phyloP scores from a whole-genome alignment of 2,888 invertebrate species.

The Philereme vetulata region DNA sequence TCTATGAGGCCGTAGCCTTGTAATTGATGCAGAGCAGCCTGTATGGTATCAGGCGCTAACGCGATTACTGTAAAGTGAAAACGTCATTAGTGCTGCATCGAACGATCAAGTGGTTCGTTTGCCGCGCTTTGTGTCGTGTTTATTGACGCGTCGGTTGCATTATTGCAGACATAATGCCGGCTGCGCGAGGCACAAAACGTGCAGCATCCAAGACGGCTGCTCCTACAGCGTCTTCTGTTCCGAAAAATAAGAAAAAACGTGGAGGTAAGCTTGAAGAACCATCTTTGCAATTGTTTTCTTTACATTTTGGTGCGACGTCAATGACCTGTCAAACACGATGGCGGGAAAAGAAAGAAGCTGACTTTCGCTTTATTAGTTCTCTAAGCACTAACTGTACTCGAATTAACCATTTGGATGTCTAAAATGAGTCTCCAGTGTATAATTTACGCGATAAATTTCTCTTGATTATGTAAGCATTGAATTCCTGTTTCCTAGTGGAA shows the following conservation, averaged over 20 bases:
- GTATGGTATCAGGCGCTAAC: constrained; percentile 66
- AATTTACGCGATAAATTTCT: constrained; percentile 33
- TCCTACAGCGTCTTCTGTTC: constrained; percentile 60
- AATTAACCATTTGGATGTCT: constrained; percentile 23
- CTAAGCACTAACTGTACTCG: constrained; percentile 43
- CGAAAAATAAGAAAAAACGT: constrained; percentile 81
- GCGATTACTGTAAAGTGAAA: constrained; percentile 70
- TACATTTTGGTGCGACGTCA: constrained; percentile 74
- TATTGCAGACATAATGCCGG: constrained; percentile 81
- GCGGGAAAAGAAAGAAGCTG: constrained; percentile 66
- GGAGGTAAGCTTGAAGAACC: constrained; percentile 63
- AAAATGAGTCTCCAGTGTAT: constrained; percentile 8
- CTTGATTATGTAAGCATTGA: constrained; percentile 37
- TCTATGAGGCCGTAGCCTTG: constrained; percentile 74
- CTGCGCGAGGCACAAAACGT: constrained; percentile 79
- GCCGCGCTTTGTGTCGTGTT: constrained; percentile 68
- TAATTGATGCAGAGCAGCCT: constrained; percentile 67
- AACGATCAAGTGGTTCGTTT: constrained; percentile 58
- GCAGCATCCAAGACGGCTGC: constrained; percentile 74
- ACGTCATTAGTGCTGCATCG: constrained; percentile 63
- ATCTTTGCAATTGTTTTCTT: constrained; percentile 66
- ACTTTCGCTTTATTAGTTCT: constrained; percentile 41
- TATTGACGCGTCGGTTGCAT: constrained; percentile 76
- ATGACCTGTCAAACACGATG: constrained; percentile 81
- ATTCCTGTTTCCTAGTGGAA: constrained; percentile 9